phyloP scores from a whole-genome alignment of 2,113 vertebrate species.

The Pitta sordida region DNA sequence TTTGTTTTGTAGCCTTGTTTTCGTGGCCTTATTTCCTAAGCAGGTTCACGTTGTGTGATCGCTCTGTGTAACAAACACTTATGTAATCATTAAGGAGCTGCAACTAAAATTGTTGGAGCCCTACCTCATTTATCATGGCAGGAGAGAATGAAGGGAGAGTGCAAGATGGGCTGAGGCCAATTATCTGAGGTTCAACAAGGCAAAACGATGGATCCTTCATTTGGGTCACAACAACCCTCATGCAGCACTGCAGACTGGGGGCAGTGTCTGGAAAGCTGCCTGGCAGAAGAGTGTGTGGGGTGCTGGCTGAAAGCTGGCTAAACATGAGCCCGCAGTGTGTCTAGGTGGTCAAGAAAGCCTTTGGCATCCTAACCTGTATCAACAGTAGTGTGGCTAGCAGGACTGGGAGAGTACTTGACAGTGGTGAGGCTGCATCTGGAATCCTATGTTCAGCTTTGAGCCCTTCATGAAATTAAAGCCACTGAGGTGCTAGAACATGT shows the following conservation, averaged over 20 bases:
- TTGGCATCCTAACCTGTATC: neutral
- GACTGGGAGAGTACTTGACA: fast-evolving
- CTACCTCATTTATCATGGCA: neutral
- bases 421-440: neutral
- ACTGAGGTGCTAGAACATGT: fast-evolving
- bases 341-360: neutral
- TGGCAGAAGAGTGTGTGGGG: fast-evolving
- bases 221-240: neutral
- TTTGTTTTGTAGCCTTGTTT: neutral
- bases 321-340: neutral
- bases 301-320: fast-evolving
- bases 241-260: neutral
- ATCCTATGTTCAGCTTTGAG: neutral
- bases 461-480: neutral
- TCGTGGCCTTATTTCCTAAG: neutral
- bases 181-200: neutral
- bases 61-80: neutral
- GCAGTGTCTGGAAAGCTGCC: neutral
- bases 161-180: neutral
- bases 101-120: neutral
- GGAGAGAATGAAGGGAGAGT: neutral
- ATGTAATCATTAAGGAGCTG: neutral
- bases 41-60: neutral
- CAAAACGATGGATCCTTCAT: neutral
- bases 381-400: too few relatives aligned